Percentiles rank a stretch among this genome's conserved stretches.
phyloP scores from a whole-genome alignment of 2,888 invertebrate genomes.

The Hydroisotoma schaefferi region DNA sequence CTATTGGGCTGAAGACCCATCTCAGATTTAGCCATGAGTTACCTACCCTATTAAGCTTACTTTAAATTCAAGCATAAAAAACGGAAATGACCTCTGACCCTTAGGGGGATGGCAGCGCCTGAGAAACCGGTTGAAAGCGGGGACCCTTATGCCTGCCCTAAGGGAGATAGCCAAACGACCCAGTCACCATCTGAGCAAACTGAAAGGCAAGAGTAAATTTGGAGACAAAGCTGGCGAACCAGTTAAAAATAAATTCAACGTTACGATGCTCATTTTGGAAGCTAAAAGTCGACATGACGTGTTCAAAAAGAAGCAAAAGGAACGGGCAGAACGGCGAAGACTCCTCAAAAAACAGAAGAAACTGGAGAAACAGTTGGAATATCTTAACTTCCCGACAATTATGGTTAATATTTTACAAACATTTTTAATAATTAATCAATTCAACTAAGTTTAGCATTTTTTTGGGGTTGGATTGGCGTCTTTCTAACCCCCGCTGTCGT shows the following conservation, averaged over 20 bases:
- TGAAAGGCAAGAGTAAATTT: neutral
- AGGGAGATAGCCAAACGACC: neutral
- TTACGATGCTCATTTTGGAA: constrained; percentile 11
- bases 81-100: neutral
- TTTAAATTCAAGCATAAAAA: no score
- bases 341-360: constrained; percentile 26
- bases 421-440: neutral
- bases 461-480: no score
- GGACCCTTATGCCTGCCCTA: constrained; percentile 1
- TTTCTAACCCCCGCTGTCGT: no score
- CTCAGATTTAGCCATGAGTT: no score
- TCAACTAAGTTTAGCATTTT: neutral
- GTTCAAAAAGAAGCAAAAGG: constrained; percentile 19
- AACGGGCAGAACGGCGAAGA: constrained; percentile 17
- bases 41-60: no score
- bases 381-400: constrained; percentile 35
- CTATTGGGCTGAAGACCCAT: no score
- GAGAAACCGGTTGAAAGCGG: constrained; percentile 6
- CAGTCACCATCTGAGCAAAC: neutral
- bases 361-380: constrained; percentile 26
- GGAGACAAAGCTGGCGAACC: neutral
- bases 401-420: constrained; percentile 21
- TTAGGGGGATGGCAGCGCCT: neutral
- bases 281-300: constrained; percentile 6
- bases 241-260: constrained; percentile 4